Conservation (phyloP, 2,888 invertebrate genomes). For the Ametastegia equiseti region DNA sequence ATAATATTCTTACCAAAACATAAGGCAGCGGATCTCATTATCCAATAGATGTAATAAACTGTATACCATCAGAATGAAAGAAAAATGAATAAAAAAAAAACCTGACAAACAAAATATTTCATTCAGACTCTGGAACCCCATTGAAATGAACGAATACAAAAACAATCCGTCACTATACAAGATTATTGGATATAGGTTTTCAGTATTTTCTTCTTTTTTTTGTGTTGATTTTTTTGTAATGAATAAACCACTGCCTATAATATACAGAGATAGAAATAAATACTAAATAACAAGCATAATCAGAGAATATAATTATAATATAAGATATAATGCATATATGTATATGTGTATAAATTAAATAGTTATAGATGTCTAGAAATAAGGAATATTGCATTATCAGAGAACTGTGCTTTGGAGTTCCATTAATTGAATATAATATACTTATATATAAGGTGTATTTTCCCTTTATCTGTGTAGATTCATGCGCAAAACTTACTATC, state of each 20-base stretch:
- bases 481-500: background rate
- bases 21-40: conserved; percentile 37
- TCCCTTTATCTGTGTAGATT: conserved; percentile 4
- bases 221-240: background rate
- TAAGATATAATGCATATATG: conserved; percentile 9
- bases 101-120: background rate
- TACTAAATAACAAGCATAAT: conserved; percentile 47
- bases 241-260: conserved; percentile 13
- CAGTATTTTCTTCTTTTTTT: too few species aligned
- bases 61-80: background rate
- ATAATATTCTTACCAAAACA: conserved; percentile 41
- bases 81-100: background rate
- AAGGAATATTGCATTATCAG: conserved; percentile 28
- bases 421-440: too few species aligned
- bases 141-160: conserved; percentile 1
- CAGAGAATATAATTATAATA: conserved; percentile 2
- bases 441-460: conserved; percentile 1
- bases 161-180: conserved; percentile 15
- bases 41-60: background rate
- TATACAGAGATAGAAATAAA: conserved; percentile 41
- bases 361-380: conserved; percentile 21
- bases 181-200: conserved; percentile 22
- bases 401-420: conserved; percentile 16
- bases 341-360: conserved; percentile 29
- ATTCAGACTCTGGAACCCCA: background rate